Conservation (phyloP, 2,888 invertebrate genomes). For the Diarsia rubi region DNA sequence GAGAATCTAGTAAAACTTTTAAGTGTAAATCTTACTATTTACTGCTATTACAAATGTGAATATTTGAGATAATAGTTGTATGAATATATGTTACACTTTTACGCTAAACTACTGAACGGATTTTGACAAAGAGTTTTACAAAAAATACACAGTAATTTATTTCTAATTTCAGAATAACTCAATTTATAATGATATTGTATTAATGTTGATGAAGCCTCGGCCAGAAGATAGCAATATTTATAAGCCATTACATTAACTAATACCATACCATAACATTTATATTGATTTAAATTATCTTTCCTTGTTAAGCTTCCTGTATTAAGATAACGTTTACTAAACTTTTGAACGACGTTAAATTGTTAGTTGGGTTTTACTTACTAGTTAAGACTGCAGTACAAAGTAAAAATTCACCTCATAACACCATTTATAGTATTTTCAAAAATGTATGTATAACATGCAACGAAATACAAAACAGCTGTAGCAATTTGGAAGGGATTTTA, state of each 20-base stretch:
- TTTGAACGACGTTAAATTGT: too few species aligned
- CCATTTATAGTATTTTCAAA: neutral
- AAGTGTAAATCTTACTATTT: neutral
- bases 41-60: neutral
- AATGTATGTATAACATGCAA: conserved; percentile 5
- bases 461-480: conserved; percentile 4
- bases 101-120: neutral
- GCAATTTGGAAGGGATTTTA: conserved; percentile 8
- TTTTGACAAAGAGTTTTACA: too few species aligned
- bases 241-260: too few species aligned
- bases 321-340: too few species aligned
- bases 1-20: neutral
- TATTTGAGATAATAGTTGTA: neutral
- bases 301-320: neutral
- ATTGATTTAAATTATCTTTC: too few species aligned
- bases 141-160: too few species aligned
- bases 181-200: too few species aligned
- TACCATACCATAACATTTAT: too few species aligned
- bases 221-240: too few species aligned
- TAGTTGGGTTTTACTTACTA: too few species aligned
- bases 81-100: neutral
- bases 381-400: neutral
- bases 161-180: too few species aligned
- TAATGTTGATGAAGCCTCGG: too few species aligned
- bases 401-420: neutral